Base-by-base conservation (phyloP, 2,888 invertebrate genomes). In the Meloe dianella region DNA sequence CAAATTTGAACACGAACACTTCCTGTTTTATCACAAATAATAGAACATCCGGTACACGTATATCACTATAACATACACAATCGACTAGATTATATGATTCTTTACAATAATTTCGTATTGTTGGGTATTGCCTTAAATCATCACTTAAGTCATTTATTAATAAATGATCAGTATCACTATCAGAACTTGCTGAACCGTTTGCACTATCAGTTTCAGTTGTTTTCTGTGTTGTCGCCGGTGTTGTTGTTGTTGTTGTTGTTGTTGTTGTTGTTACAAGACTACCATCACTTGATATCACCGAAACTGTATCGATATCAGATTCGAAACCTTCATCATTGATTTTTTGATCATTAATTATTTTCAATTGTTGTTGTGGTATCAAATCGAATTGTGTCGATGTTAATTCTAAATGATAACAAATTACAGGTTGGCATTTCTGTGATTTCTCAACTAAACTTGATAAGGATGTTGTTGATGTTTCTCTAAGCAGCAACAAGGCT, bases 271-370 rank as follows among this genome's bases (percentile, higher is more conserved):
- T 35, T 6, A 68, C 73, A 64, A 81, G 81, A 61, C 82, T 81
- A 64, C 84, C 84, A 71, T 84, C 84, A 65, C 81, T 81, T 5
- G 84, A 84, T 1, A 84, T 77, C 54, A 84, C 74, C 3, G 84
- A 84, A 14, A 83, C 73, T 61, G 78, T 84, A 71, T 85, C 85
- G 47, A 84, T 81, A 69, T 84, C 85, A 7, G 85, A 85, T 76
- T 85, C 85, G 77, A 85, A 85, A n/a, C 85, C 85, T 73, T 85
- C 85, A 70, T 85, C 85, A 2, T 72, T 62, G 7, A 72, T 64
- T 1, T 47, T 73, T 74, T 14, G 74, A 68, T 64, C 47, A 20
- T 47, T n/a, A n/a, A n/a, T n/a, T n/a, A n/a, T 47, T 20, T 75
- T 74, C 14, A 61, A 60, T 67, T 27, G 35, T 63, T 14, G 20